Conservation (phyloP, 92 coral and sea anemone genomes). For the Phenganax marumi region DNA sequence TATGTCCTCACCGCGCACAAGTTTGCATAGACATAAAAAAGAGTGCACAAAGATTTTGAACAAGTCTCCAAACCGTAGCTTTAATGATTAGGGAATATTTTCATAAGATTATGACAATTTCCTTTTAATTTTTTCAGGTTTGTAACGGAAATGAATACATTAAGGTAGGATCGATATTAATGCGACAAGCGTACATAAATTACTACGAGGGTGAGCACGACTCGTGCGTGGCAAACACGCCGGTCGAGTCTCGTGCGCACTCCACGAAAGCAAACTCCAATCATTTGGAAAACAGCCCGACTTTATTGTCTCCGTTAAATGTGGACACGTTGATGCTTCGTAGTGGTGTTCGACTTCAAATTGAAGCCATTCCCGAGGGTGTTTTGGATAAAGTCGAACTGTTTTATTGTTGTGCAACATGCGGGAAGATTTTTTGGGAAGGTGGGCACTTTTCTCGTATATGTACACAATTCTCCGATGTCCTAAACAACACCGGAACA, state of each 20-base stretch:
- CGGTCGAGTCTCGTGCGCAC: too few species aligned
- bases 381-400: slow-evolving; percentile 63
- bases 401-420: slow-evolving; percentile 75
- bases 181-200: slow-evolving; percentile 64
- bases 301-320: slow-evolving; percentile 64
- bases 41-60: too few species aligned
- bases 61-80: too few species aligned
- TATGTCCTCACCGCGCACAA: too few species aligned
- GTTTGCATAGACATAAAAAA: too few species aligned
- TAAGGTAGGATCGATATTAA: slow-evolving; percentile 63
- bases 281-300: slow-evolving; percentile 42
- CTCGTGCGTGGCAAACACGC: slow-evolving; percentile 29
- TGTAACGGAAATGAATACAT: slow-evolving; percentile 82
- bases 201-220: slow-evolving; percentile 19
- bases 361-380: slow-evolving; percentile 69
- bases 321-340: slow-evolving; percentile 58
- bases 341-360: slow-evolving; percentile 70
- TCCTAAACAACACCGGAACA: slow-evolving; percentile 50
- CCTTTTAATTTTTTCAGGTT: slow-evolving; percentile 46
- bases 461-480: slow-evolving; percentile 72
- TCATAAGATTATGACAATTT: too few species aligned
- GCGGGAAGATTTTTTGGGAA: slow-evolving; percentile 97
- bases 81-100: too few species aligned
- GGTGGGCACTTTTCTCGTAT: slow-evolving; percentile 87
- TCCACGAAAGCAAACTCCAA: slow-evolving; percentile 45